A percentile compares a stretch with the other conserved stretches of the same genome.
These are phyloP conservation scores for Erpobdella octoculata DNA, from an alignment of 2,888 invertebrate genomes.

Conservation along the genomic window DNA sequence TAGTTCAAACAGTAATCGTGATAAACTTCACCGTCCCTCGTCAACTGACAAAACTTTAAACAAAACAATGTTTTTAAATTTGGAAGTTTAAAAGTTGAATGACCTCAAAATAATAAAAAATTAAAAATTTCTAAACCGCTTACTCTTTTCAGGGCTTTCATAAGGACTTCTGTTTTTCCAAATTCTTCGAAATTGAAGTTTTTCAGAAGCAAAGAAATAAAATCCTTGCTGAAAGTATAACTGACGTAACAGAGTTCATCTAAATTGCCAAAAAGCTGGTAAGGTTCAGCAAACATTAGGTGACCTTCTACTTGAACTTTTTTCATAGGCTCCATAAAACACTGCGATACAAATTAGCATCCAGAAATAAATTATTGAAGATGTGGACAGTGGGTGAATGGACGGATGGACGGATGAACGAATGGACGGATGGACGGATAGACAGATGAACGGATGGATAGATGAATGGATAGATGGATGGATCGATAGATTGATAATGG, in stretches of 20 bases:
- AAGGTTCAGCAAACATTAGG: conserved; percentile 60
- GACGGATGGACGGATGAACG: neutral
- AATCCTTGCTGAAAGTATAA: conserved; percentile 59
- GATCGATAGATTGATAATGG: neutral
- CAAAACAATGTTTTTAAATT: neutral
- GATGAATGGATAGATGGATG: neutral
- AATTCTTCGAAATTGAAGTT: conserved; percentile 54
- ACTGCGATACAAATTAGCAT: too few species aligned
- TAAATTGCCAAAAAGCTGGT: conserved; percentile 60
- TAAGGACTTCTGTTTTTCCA: conserved; percentile 56
- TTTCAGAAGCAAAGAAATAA: conserved; percentile 55
- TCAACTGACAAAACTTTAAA: conserved; percentile 48
- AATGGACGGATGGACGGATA: conserved; percentile 29
- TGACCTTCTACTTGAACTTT: conserved; percentile 62
- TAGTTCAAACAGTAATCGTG: conserved; percentile 62
- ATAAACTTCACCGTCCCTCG: conserved; percentile 55
- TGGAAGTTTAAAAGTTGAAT: neutral
- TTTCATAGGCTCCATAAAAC: conserved; percentile 62
- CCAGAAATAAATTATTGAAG: neutral
- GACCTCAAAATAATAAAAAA: neutral
- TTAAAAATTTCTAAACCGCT: conserved; percentile 29
- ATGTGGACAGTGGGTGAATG: neutral
- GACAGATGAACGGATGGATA: neutral
- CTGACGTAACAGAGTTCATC: conserved; percentile 60
- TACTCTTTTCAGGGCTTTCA: conserved; percentile 58